These are phyloP conservation scores for Narcine bancroftii DNA, from an alignment of 2,113 vertebrate genomes.

Conservation along the genomic window DNA sequence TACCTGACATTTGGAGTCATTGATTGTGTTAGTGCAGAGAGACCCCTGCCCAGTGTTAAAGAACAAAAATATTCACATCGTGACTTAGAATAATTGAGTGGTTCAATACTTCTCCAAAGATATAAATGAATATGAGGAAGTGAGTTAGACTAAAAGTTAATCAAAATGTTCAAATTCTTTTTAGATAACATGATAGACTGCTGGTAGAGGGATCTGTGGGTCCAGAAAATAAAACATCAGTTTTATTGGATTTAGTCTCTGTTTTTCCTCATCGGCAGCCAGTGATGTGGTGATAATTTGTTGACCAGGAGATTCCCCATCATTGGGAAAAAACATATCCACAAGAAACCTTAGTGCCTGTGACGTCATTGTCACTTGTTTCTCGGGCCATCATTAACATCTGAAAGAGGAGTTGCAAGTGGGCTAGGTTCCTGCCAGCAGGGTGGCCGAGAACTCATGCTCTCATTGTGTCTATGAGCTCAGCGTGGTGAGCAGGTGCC, in stretches of 20 bases:
- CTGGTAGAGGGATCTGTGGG: neutral
- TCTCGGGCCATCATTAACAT: neutral
- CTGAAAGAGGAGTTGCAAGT: neutral
- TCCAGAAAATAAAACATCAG: neutral
- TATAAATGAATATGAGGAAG: neutral
- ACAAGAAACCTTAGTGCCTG: neutral
- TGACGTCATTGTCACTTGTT: neutral
- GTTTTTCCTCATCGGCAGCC: neutral
- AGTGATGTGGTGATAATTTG: neutral
- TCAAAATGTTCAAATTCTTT: neutral
- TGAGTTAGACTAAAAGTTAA: neutral
- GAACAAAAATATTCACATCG: no score
- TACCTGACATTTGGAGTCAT: no score
- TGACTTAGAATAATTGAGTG: neutral
- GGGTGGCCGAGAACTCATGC: slow-evolving; percentile 15
- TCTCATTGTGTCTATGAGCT: slow-evolving; percentile 50
- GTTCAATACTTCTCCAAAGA: neutral
- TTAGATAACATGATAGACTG: neutral
- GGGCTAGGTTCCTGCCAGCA: no score
- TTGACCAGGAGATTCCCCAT: neutral
- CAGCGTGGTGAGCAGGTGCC: slow-evolving; percentile 45
- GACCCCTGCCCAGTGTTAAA: no score
- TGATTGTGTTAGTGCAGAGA: neutral
- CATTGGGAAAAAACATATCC: neutral
- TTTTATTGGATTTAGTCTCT: neutral